phyloP scores from a whole-genome alignment of 2,888 invertebrate species.

The Tuta absoluta region DNA sequence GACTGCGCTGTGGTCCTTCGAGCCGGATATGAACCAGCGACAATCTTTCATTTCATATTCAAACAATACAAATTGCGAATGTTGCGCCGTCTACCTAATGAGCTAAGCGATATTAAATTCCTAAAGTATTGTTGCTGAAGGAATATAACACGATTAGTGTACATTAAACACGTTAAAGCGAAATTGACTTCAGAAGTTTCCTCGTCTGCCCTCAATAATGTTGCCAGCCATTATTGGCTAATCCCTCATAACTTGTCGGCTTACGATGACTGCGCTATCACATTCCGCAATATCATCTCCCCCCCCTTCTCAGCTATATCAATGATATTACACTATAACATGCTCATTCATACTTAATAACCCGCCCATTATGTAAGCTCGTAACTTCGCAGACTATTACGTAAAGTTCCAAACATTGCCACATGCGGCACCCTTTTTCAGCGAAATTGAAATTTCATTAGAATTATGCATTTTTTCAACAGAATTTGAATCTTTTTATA shows the following conservation, averaged over 20 bases:
- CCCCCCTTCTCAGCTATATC: neutral
- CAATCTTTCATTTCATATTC: no score
- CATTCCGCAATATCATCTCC: constrained; percentile 11
- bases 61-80: no score
- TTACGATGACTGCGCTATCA: constrained; percentile 16
- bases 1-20: no score
- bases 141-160: no score
- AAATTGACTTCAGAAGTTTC: neutral
- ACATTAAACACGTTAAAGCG: neutral
- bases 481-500: neutral
- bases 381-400: neutral
- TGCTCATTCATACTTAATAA: constrained; percentile 8
- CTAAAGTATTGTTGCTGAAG: neutral
- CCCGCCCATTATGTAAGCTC: neutral
- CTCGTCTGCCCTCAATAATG: neutral
- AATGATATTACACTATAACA: constrained; percentile 12
- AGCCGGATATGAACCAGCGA: no score
- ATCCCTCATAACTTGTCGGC: constrained; percentile 15
- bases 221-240: constrained; percentile 1
- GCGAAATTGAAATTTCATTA: neutral
- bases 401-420: neutral
- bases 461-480: neutral
- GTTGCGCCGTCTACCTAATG: no score
- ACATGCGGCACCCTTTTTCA: neutral
- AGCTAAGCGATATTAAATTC: no score